These are phyloP conservation scores for Orius insidiosus DNA, from an alignment of 1,140 invertebrate species.

Conservation along the genomic window DNA sequence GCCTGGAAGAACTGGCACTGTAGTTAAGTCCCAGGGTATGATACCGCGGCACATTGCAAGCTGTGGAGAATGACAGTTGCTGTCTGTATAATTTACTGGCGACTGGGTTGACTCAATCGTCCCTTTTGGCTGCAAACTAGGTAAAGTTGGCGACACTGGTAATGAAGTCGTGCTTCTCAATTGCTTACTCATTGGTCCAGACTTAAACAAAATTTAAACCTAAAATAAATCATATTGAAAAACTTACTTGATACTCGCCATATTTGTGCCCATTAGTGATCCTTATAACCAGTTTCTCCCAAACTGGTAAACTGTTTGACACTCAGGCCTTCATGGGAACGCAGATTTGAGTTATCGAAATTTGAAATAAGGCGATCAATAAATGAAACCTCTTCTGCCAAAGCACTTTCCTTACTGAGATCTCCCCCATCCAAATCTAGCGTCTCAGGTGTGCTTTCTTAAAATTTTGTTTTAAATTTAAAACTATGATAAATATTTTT, in stretches of 20 bases:
- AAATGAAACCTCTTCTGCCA: constrained; percentile 7
- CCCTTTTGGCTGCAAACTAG: constrained; percentile 12
- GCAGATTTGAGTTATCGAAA: not conserved
- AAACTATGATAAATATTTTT: too few relatives aligned
- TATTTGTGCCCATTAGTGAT: constrained; percentile 18
- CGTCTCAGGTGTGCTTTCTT: too few relatives aligned
- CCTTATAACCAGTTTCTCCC: constrained; percentile 9
- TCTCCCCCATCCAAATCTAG: too few relatives aligned
- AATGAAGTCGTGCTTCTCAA: constrained; percentile 13
- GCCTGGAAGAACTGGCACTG: constrained; percentile 25
- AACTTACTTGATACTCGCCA: constrained; percentile 18
- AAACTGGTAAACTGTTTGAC: constrained; percentile 12
- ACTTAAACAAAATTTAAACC: constrained; percentile 3
- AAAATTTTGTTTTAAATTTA: too few relatives aligned
- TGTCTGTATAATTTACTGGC: constrained; percentile 12
- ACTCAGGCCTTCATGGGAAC: constrained; percentile 1
- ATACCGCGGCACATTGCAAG: constrained; percentile 33
- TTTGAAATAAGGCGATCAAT: not conserved
- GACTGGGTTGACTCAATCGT: constrained; percentile 8
- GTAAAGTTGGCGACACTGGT: constrained; percentile 18
- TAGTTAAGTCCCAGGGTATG: constrained; percentile 42
- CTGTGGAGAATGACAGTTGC: constrained; percentile 18
- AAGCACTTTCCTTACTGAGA: not conserved
- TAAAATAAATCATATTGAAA: not conserved
- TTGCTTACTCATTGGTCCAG: constrained; percentile 11